These are phyloP conservation scores for Argyresthia goedartella DNA, from an alignment of 2,888 invertebrate species.

Conservation along the genomic window DNA sequence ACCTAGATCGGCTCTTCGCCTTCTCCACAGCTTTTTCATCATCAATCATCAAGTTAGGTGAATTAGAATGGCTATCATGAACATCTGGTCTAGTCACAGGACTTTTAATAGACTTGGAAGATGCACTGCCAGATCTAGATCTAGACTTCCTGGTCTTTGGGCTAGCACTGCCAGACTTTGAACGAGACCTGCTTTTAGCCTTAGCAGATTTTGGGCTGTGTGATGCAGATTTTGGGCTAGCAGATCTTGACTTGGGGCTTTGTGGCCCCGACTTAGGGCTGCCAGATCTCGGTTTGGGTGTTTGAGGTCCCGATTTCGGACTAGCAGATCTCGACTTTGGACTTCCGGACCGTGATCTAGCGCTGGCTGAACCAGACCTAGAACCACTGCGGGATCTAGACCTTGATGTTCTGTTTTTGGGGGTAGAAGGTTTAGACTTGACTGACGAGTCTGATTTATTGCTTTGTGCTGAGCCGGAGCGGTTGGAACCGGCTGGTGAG, in stretches of 20 bases:
- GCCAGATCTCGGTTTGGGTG: conserved; percentile 31
- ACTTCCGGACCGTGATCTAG: conserved; percentile 16
- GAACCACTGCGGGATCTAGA: conserved; percentile 45
- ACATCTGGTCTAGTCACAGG: conserved; percentile 37
- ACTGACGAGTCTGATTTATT: conserved; percentile 58
- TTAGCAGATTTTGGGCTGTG: conserved; percentile 20
- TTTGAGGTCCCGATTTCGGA: conserved; percentile 40
- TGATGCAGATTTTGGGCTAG: conserved; percentile 31
- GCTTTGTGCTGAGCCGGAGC: conserved; percentile 51
- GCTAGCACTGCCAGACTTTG: conserved; percentile 51
- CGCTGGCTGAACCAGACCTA: conserved; percentile 16
- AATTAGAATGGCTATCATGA: conserved; percentile 61
- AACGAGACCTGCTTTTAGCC: conserved; percentile 36
- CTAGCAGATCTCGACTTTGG: conserved; percentile 37
- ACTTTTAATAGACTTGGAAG: conserved; percentile 45
- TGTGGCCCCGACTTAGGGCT: conserved; percentile 18
- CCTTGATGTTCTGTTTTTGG: conserved; percentile 36
- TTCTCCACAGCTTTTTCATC: conserved; percentile 50
- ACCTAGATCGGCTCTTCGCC: conserved; percentile 55
- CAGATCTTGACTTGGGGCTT: conserved; percentile 23
- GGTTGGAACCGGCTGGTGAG: conserved; percentile 47
- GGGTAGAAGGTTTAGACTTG: conserved; percentile 53
- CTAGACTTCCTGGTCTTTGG: conserved; percentile 39
- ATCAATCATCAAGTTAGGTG: conserved; percentile 66
- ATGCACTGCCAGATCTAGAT: conserved; percentile 35